phyloP scores from a whole-genome alignment of 2,797 vertebrate genomes.

The Cyclopterus lumpus region DNA sequence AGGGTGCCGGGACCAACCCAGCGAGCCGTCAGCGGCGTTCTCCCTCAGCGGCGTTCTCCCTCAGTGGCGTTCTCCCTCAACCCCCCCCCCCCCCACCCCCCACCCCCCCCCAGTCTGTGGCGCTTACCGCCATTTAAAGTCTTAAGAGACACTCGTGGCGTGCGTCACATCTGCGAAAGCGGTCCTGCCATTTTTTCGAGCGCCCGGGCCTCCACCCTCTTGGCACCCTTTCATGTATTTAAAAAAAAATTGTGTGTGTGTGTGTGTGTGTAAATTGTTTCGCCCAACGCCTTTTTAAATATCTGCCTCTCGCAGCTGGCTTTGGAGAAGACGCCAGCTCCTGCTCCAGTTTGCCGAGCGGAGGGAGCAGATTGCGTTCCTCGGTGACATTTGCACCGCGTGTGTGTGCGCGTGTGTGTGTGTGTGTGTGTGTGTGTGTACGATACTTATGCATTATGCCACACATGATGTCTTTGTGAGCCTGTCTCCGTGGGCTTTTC shows the following conservation, averaged over 20 bases:
- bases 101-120: not conserved
- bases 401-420: not conserved
- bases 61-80: no score
- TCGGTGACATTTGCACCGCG: conserved; percentile 57
- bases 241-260: conserved; percentile 10
- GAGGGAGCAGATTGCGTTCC: conserved; percentile 49
- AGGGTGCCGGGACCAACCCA: no score
- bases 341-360: not conserved
- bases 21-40: no score
- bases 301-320: conserved; percentile 49
- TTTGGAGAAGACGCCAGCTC: conserved; percentile 44
- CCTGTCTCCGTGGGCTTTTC: not conserved
- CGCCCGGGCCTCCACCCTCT: not conserved
- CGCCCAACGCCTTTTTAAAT: conserved; percentile 39
- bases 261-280: conserved; percentile 41
- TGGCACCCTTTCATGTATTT: conserved; percentile 19
- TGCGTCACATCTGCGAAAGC: not conserved
- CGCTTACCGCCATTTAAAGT: not conserved
- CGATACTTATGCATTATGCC: not conserved
- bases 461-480: not conserved
- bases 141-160: not conserved
- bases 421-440: not conserved
- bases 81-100: not conserved
- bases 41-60: no score
- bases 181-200: not conserved